Base-by-base conservation (phyloP, 2,113 vertebrate genomes). In the Cryptomyrus ogoouensis region DNA sequence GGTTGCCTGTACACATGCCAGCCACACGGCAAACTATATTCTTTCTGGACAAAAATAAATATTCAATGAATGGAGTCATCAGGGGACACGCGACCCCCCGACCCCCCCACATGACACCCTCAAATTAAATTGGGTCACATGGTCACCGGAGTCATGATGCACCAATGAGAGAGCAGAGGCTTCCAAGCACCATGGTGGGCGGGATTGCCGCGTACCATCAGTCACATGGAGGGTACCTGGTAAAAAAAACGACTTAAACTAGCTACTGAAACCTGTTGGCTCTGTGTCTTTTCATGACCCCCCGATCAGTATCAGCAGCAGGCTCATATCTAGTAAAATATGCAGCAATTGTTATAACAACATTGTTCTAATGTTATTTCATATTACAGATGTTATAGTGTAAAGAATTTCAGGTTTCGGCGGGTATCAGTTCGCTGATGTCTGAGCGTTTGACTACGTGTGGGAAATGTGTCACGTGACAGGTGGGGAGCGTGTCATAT, bases 1-100 rank as follows among this genome's bases (percentile, higher is more conserved):
- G 91, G 91, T 88, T 35, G 91, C 89, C 91, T 94, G 94, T 91
- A 89, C 89, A 27, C 91, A 90, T 92, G 91, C 92, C 92, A 91
- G 87, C 17, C 8, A 50, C 39, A 70, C 86, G 89, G 91, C 90
- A 91, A 93, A 92, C 92, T 91, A 91, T 91, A 91, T 92, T 88
- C 56, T 80, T 91, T 92, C 90, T 92, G 91, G 88, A 91, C 90
- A 49, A 92, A 91, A 92, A 90, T 56, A 93, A 90, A 92, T 90
- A 91, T 89, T 84, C 31, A 87, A 56, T 1, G 88, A 62, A 47
- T 21, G 15, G 46, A 92, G 92, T 93, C 91, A 92, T 89, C 74
- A 90, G 66, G 91, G 93, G 93, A 94, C 91, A 92, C 31, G 21
- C 15, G 27, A 44, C 35, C 9, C 5, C 42, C 8, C 42, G 46